Conservation (phyloP, 2,113 vertebrate species). For the Nothobranchius kuhntae region DNA sequence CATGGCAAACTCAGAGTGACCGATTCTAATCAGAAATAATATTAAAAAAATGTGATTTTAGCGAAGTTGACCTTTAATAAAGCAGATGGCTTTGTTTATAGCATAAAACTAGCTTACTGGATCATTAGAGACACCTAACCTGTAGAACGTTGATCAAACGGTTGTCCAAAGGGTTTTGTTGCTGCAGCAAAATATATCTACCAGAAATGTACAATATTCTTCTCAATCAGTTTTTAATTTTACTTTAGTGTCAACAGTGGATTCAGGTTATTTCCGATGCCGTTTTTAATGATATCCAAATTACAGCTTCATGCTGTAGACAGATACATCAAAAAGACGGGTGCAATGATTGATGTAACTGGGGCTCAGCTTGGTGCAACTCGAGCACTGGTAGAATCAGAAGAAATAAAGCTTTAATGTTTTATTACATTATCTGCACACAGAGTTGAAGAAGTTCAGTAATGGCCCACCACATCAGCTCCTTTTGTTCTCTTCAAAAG, state of each 20-base stretch:
- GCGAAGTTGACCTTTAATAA: no score
- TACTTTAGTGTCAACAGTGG: neutral
- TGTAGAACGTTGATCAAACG: no score
- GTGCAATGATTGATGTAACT: no score
- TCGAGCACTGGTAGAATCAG: neutral
- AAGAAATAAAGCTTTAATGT: conserved; percentile 5
- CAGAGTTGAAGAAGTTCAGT: conserved; percentile 20
- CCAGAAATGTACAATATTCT: no score
- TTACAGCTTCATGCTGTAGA: neutral
- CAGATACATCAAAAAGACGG: neutral
- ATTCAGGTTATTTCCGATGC: neutral
- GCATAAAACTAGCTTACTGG: no score
- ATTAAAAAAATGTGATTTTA: no score
- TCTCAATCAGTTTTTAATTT: no score
- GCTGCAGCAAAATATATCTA: no score
- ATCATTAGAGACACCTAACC: no score
- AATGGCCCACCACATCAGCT: conserved; percentile 30
- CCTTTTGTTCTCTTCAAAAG: conserved; percentile 29
- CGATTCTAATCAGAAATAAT: no score
- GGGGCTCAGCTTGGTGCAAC: neutral
- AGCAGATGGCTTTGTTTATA: no score
- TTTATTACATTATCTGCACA: conserved; percentile 14
- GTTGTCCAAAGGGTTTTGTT: neutral
- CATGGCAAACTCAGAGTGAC: no score
- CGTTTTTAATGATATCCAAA: neutral